Conservation (phyloP, 2,113 vertebrate species). For the Podiceps cristatus region DNA sequence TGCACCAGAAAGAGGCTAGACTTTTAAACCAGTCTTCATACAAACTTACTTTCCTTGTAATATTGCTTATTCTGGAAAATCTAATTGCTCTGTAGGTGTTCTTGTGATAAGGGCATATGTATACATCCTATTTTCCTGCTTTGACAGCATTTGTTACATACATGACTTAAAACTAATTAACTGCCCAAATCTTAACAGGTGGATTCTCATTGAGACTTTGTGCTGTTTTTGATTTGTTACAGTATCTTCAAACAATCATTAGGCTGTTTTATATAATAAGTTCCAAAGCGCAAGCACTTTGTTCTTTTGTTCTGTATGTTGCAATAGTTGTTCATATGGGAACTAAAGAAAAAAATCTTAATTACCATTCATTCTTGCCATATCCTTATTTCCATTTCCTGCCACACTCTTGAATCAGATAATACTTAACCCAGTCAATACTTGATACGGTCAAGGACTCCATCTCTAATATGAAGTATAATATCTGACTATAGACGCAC, state of each 20-base stretch:
- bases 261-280: not conserved
- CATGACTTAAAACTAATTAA: not conserved
- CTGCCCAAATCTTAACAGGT: not conserved
- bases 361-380: not conserved
- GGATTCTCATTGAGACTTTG: not conserved
- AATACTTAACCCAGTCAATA: not conserved
- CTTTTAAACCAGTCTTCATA: not conserved
- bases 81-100: not conserved
- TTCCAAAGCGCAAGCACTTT: not conserved
- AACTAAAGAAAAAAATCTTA: not conserved
- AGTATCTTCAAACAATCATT: not conserved
- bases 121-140: not conserved
- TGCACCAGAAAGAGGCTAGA: not conserved
- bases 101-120: not conserved
- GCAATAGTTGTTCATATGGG: not conserved
- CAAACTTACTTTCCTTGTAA: not conserved
- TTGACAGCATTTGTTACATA: not conserved
- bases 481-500: not conserved
- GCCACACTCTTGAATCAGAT: not conserved
- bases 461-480: not conserved
- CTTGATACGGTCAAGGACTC: not conserved
- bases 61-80: not conserved
- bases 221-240: not conserved
- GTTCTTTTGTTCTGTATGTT: not conserved
- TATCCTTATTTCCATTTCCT: not conserved